phyloP scores from a whole-genome alignment of 2,888 invertebrate species.

The Branchipolynoe longqiensis region DNA sequence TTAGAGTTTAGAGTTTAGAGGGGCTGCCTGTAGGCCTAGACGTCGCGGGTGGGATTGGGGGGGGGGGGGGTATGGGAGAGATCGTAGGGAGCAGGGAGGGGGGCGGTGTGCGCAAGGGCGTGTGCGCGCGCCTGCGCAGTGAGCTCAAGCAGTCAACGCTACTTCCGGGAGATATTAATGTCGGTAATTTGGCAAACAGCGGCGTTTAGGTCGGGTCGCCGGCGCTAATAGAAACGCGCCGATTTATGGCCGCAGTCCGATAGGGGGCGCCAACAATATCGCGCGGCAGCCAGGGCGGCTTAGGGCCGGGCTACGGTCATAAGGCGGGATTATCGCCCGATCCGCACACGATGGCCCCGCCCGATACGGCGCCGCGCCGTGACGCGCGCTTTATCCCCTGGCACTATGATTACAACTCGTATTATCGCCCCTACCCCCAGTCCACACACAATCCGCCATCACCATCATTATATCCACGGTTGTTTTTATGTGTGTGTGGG shows the following conservation, averaged over 20 bases:
- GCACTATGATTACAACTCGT: constrained; percentile 5
- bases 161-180: constrained; percentile 3
- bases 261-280: constrained; percentile 7
- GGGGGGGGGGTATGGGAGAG: too few relatives aligned
- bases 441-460: too few relatives aligned
- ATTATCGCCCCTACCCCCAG: constrained; percentile 32
- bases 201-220: constrained; percentile 20
- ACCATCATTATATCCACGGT: too few relatives aligned
- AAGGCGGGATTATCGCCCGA: constrained; percentile 35
- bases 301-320: not conserved
- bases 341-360: constrained; percentile 39
- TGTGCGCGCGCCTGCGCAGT: constrained; percentile 31
- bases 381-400: not conserved
- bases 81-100: not conserved
- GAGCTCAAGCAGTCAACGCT: not conserved
- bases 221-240: constrained; percentile 26
- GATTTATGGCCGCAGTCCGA: constrained; percentile 24
- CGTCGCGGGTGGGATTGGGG: too few relatives aligned
- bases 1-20: too few relatives aligned
- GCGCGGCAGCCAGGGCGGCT: constrained; percentile 22
- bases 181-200: constrained; percentile 44
- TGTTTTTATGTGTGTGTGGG: too few relatives aligned
- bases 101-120: not conserved
- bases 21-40: not conserved
- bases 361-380: constrained; percentile 27